Conservation (phyloP, 2,113 vertebrate species). For the Cyrtonyx montezumae region DNA sequence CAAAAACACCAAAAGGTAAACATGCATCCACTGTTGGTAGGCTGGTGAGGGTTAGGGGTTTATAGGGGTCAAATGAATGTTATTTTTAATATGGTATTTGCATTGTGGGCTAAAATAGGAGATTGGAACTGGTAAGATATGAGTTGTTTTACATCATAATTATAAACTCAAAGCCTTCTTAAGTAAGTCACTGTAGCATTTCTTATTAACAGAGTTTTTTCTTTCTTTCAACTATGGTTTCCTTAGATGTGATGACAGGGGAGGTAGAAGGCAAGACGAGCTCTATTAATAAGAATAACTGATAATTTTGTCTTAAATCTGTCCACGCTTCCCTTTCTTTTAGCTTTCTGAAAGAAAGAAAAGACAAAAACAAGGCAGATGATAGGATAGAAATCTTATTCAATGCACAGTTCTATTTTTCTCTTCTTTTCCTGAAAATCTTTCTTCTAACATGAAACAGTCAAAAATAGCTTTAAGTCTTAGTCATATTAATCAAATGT, state of each 20-base stretch:
- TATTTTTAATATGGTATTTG: not conserved
- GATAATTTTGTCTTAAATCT: not conserved
- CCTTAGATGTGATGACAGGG: not conserved
- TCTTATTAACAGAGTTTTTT: not conserved
- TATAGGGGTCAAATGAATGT: not conserved
- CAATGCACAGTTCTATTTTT: not conserved
- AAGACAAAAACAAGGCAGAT: not conserved
- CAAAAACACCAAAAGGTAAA: constrained; percentile 97
- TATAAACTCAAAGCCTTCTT: not conserved
- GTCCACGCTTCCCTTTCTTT: not conserved
- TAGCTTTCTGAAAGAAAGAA: not conserved
- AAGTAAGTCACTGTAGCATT: not conserved
- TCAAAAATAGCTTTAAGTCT: not conserved
- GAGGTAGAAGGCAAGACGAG: not conserved
- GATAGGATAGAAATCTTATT: not conserved
- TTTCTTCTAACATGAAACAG: not conserved
- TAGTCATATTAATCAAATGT: constrained; percentile 34
- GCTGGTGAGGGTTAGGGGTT: not conserved
- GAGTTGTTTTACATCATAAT: too few relatives aligned
- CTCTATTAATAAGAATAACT: not conserved
- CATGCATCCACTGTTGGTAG: not conserved
- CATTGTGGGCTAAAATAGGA: not conserved
- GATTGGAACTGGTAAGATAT: not conserved
- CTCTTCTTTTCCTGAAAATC: not conserved
- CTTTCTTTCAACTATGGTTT: not conserved